Conservation (phyloP, 2,113 vertebrate genomes). For the Pelvicachromis taeniatus region DNA sequence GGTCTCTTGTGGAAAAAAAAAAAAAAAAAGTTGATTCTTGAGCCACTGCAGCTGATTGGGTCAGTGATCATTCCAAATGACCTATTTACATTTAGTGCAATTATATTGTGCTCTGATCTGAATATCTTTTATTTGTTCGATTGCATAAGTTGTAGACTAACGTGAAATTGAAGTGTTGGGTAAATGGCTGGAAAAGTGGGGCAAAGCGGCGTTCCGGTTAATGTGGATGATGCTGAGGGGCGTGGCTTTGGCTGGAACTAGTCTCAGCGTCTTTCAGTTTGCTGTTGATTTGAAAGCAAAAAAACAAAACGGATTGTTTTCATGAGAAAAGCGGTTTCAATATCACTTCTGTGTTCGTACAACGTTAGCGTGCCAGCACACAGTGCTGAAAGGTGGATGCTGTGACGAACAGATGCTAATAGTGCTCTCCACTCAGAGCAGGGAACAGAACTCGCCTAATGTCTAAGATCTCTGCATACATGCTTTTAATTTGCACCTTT, state of each 20-base stretch:
- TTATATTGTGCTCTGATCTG: slow-evolving; percentile 8
- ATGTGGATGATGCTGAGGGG: background rate
- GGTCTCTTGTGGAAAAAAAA: background rate
- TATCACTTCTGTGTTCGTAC: background rate
- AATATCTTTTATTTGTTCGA: slow-evolving; percentile 22
- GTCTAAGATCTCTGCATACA: background rate
- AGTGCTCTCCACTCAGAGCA: background rate
- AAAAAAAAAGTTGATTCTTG: background rate
- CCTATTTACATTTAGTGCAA: slow-evolving; percentile 17
- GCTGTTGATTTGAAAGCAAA: slow-evolving; percentile 25
- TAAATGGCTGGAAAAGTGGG: background rate
- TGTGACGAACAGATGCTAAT: background rate
- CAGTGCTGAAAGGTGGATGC: background rate
- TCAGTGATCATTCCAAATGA: slow-evolving; percentile 34
- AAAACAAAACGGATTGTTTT: slow-evolving; percentile 42
- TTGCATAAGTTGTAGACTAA: background rate
- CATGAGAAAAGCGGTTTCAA: slow-evolving; percentile 11
- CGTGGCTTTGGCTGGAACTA: background rate
- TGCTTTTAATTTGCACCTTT: background rate
- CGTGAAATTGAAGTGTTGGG: background rate
- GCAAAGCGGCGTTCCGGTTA: background rate
- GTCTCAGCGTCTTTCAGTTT: background rate
- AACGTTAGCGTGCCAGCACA: background rate
- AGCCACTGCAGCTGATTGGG: slow-evolving; percentile 2
- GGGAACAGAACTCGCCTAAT: background rate